Evolutionary conservation across 2,888 invertebrate genomes (phyloP).

Genomic region (Alentia gelatinosa): DNA sequence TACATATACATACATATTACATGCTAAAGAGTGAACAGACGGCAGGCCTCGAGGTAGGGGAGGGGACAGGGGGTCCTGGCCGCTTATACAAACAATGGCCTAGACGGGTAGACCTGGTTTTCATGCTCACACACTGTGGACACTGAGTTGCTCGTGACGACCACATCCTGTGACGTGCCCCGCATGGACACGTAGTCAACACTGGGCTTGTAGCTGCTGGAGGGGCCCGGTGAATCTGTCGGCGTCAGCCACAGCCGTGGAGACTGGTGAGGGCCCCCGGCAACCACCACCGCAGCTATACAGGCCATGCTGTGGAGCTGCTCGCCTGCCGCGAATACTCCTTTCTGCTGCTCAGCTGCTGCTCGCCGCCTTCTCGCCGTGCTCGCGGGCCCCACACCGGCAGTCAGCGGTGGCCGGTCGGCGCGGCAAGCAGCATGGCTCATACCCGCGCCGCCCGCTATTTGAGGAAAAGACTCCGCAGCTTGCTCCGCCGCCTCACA

Average conservation of each 20-base stretch:
- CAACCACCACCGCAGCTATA: background rate
- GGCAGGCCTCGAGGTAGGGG: too few relatives aligned
- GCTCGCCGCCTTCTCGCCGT: background rate
- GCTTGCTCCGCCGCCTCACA: background rate
- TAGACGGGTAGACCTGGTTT: background rate
- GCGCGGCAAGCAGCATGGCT: constrained; percentile 32
- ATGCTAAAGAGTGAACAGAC: too few relatives aligned
- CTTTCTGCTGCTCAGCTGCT: background rate
- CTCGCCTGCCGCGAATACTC: background rate
- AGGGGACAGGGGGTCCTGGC: too few relatives aligned
- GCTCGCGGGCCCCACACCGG: background rate
- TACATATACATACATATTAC: too few relatives aligned
- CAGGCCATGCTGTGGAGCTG: background rate
- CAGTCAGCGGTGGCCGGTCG: background rate
- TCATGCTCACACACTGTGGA: background rate
- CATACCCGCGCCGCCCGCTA: constrained; percentile 35
- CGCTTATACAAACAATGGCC: background rate
- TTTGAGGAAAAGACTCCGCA: constrained; percentile 8
- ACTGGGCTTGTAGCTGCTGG: background rate
- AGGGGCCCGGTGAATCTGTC: background rate
- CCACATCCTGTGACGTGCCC: background rate
- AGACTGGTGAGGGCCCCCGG: background rate
- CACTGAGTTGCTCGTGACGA: background rate
- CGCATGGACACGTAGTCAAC: background rate
- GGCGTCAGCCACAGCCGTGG: background rate